Base-by-base conservation (phyloP, 2,888 invertebrate species). In the Cryptophagus acutangulus region DNA sequence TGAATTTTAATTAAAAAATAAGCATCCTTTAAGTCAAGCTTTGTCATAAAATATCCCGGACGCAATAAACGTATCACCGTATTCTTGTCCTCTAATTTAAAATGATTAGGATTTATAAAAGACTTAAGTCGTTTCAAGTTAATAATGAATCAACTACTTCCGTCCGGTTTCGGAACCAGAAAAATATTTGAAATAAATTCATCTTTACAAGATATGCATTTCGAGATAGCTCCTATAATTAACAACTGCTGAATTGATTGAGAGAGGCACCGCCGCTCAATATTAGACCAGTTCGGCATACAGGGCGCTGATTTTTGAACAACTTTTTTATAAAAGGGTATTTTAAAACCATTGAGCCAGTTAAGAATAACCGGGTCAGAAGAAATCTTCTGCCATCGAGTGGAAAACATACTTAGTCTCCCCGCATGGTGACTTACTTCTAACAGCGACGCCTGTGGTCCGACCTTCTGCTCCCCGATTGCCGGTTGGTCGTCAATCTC, bases 31-130 rank as follows among this genome's bases (percentile, higher is more conserved):
- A 45, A 28, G 13, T 29, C 43, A 14, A 45, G 12, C 8, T 14
- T 38, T 15, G 34, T 12, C 38, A 46, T 33, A 30, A 26, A 46
- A 13, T 29, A 37, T 16, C 26, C 33, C 15, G 10, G 20, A 10
- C 17, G 14, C 9, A 57, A 40, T 14, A 57, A 29, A 20, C 48
- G 40, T 4, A 40, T 31, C 1, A 46, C 50, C 1, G 52, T 49
- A 33, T 45, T 36, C 16, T 39, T 40, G 36, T 54, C 49, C 33
- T 55, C 53, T 15, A 54, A 39, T 38, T 39, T 59, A 34, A 57
- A 57, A 43, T 58, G 52, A 8, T 42, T n/a, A 2, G 43, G 36
- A n/a, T 18, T 14, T 15, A 57, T 30, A 40, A 42, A 55, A 14
- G 40, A 29, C 25, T 57, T 57, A 9, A 55, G 18, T 1, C 36